phyloP scores from a whole-genome alignment of 2,797 vertebrate species.

The Naso thynnoides region DNA sequence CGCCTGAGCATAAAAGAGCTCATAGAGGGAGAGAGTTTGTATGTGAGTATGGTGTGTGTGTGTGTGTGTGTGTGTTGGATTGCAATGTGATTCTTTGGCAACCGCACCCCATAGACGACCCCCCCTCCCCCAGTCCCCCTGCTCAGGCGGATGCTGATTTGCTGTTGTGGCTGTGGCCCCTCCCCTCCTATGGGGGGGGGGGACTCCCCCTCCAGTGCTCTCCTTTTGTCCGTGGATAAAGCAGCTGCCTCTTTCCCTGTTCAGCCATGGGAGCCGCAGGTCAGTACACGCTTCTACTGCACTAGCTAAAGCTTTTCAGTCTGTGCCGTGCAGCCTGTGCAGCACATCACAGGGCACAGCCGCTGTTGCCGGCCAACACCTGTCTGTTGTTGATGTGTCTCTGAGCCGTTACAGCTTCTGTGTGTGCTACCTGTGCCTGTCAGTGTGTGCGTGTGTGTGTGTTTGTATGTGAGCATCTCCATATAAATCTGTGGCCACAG shows the following conservation, averaged over 20 bases:
- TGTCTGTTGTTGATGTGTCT: slow-evolving; percentile 33
- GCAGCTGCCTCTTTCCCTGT: slow-evolving; percentile 85
- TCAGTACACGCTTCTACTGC: slow-evolving; percentile 82
- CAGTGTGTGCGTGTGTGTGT: slow-evolving; percentile 27
- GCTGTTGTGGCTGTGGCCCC: slow-evolving; percentile 66
- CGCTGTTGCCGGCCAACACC: slow-evolving; percentile 45
- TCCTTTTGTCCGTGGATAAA: slow-evolving; percentile 86
- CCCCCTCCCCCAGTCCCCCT: slow-evolving; percentile 24
- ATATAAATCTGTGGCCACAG: slow-evolving; percentile 49
- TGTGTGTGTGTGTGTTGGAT: slow-evolving; percentile 57
- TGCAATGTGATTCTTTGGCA: slow-evolving; percentile 74
- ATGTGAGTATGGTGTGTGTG: slow-evolving; percentile 33
- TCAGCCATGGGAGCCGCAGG: slow-evolving; percentile 88
- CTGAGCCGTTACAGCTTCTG: slow-evolving; percentile 46
- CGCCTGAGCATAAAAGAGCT: slow-evolving; percentile 55
- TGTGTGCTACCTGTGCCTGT: slow-evolving; percentile 55
- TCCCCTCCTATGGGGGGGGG: slow-evolving; percentile 61
- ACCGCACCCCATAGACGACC: slow-evolving; percentile 64
- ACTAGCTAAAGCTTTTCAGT: slow-evolving; percentile 68
- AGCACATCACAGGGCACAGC: slow-evolving; percentile 45
- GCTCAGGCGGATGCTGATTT: slow-evolving; percentile 68
- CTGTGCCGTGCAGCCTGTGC: slow-evolving; percentile 43
- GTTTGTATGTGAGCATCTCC: slow-evolving; percentile 58
- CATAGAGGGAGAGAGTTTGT: slow-evolving; percentile 18
- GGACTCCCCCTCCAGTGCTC: slow-evolving; percentile 67